Conservation (phyloP, 2,888 invertebrate species). For the Amiota mariae region DNA sequence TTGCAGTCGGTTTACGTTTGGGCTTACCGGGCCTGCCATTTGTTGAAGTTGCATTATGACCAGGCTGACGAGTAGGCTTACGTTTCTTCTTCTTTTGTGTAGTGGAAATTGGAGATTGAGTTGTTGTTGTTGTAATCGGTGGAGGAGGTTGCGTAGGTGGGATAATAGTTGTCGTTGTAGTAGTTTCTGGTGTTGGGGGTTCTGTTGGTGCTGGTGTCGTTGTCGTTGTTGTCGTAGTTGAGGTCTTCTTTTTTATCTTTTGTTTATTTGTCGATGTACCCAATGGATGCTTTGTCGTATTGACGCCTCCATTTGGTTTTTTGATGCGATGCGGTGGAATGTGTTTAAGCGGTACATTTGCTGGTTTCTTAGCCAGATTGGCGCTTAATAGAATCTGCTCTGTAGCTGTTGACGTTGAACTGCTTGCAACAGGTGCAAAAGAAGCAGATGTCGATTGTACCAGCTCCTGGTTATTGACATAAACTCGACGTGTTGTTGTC, state of each 20-base stretch:
- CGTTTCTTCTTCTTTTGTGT: constrained; percentile 65
- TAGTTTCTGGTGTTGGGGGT: constrained; percentile 33
- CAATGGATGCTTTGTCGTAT: constrained; percentile 45
- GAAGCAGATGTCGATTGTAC: constrained; percentile 56
- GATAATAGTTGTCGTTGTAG: constrained; percentile 35
- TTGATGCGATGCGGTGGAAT: constrained; percentile 59
- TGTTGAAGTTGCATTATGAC: constrained; percentile 33
- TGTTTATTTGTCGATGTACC: constrained; percentile 50
- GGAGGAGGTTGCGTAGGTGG: constrained; percentile 39
- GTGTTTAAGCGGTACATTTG: constrained; percentile 53
- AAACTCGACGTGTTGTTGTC: constrained; percentile 64
- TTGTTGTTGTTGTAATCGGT: constrained; percentile 48
- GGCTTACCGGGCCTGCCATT: constrained; percentile 39
- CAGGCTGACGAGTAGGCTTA: constrained; percentile 64
- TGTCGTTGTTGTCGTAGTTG: constrained; percentile 40
- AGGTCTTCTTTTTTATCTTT: constrained; percentile 65
- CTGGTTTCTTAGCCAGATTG: constrained; percentile 56
- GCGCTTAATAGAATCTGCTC: constrained; percentile 45
- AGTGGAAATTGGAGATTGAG: constrained; percentile 42
- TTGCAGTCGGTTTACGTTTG: constrained; percentile 30
- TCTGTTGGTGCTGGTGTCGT: constrained; percentile 29
- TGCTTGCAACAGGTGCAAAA: constrained; percentile 22
- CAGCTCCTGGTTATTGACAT: constrained; percentile 69
- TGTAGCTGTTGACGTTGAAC: constrained; percentile 22
- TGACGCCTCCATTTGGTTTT: constrained; percentile 52